These are phyloP conservation scores for Acrocephalus scirpaceus DNA, from an alignment of 2,797 vertebrate genomes.

Conservation along the genomic window DNA sequence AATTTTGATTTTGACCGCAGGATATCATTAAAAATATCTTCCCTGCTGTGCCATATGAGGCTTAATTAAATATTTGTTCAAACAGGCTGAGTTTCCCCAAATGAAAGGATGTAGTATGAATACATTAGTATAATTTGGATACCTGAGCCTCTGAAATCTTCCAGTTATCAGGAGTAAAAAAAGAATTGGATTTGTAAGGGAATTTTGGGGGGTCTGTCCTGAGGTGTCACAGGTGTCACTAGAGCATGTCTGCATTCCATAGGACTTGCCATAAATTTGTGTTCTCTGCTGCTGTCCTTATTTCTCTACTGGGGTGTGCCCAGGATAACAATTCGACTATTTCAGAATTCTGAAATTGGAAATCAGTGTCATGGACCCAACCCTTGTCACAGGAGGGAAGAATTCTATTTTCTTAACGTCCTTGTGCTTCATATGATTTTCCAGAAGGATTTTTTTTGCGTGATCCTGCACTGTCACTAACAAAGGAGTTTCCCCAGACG, in stretches of 20 bases:
- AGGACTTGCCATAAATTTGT: background rate
- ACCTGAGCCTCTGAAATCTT: background rate
- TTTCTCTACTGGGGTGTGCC: background rate
- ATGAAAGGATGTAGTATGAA: background rate
- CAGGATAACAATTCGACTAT: background rate
- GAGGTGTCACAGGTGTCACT: background rate
- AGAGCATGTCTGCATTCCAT: background rate
- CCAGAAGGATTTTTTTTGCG: background rate
- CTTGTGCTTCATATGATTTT: background rate
- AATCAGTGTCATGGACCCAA: accelerated
- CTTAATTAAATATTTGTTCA: constrained; percentile 48
- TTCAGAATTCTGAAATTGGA: background rate
- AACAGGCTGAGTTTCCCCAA: background rate
- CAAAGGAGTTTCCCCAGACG: background rate
- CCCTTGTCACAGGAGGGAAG: background rate
- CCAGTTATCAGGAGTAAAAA: background rate
- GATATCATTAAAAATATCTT: constrained; percentile 44
- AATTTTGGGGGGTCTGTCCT: background rate
- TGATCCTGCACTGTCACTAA: background rate
- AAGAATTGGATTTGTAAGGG: background rate
- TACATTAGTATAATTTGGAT: background rate
- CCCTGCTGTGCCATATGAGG: background rate
- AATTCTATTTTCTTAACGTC: background rate
- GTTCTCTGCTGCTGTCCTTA: background rate
- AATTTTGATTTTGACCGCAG: constrained; percentile 1